phyloP scores from a whole-genome alignment of 2,113 vertebrate genomes.

The Acinonyx jubatus region DNA sequence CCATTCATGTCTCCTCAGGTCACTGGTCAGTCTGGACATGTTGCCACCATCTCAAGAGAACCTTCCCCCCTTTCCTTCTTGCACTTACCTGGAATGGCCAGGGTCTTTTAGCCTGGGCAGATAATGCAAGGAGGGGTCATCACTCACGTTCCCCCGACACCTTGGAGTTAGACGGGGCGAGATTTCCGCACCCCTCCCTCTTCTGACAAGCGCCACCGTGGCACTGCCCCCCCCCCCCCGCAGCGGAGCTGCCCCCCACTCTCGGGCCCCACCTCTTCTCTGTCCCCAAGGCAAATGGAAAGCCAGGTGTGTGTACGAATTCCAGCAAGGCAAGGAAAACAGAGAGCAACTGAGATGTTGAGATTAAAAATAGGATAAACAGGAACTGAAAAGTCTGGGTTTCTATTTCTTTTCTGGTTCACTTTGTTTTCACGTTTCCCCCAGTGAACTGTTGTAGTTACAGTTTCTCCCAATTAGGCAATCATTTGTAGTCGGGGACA shows the following conservation, averaged over 20 bases:
- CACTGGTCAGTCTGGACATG: neutral
- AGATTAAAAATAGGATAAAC: slow-evolving; percentile 56
- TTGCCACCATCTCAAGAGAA: neutral
- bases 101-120: neutral
- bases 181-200: fast-evolving
- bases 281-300: neutral
- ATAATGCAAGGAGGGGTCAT: fast-evolving
- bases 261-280: neutral
- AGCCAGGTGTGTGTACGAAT: slow-evolving; percentile 19
- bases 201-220: fast-evolving
- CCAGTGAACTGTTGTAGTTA: neutral
- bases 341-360: neutral
- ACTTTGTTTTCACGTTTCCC: neutral
- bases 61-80: neutral
- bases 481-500: neutral
- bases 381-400: slow-evolving; percentile 54
- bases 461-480: neutral
- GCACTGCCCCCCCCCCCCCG: neutral
- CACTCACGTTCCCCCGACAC: neutral
- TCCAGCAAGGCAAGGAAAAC: slow-evolving; percentile 14
- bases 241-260: neutral
- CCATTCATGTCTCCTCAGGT: neutral
- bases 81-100: neutral
- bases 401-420: slow-evolving; percentile 42
- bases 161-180: fast-evolving